A percentile compares a stretch with the other conserved stretches of the same genome.
Evolutionary conservation across 2,113 vertebrate species (phyloP).

Genomic region (Mohoua ochrocephala): DNA sequence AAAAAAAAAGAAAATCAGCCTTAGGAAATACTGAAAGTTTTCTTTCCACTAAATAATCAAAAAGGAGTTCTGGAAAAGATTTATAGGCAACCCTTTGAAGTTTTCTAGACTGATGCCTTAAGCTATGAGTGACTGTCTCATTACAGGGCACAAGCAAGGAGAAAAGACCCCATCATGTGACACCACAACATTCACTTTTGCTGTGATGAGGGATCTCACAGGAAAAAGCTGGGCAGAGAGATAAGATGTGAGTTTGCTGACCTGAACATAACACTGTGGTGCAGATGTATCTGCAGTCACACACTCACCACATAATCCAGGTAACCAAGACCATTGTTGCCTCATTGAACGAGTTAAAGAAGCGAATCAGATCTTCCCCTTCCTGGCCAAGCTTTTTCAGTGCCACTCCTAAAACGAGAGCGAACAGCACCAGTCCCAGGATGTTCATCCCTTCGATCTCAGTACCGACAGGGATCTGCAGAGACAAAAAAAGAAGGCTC

Average conservation of each 20-base stretch:
- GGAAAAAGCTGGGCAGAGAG: neutral
- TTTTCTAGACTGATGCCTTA: neutral
- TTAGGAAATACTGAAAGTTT: neutral
- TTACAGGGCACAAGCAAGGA: neutral
- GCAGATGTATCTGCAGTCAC: neutral
- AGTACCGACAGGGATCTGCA: conserved; percentile 82
- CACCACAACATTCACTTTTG: neutral
- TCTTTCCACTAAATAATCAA: neutral
- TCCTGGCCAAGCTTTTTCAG: conserved; percentile 89
- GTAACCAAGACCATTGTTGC: conserved; percentile 97
- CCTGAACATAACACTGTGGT: neutral
- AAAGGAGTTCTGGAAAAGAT: neutral
- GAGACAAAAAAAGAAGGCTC: neutral
- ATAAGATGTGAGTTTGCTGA: neutral
- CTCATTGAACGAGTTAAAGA: conserved; percentile 96
- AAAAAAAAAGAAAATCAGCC: neutral
- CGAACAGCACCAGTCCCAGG: conserved; percentile 91
- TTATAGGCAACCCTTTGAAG: neutral
- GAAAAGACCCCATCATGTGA: neutral
- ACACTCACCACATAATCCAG: conserved; percentile 98
- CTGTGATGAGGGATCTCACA: neutral
- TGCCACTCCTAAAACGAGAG: conserved; percentile 92
- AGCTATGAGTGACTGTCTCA: neutral
- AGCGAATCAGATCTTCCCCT: conserved; percentile 95
- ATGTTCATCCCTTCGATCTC: conserved; percentile 97